phyloP scores from a whole-genome alignment of 2,797 vertebrate species.

The Sciaenops ocellatus region DNA sequence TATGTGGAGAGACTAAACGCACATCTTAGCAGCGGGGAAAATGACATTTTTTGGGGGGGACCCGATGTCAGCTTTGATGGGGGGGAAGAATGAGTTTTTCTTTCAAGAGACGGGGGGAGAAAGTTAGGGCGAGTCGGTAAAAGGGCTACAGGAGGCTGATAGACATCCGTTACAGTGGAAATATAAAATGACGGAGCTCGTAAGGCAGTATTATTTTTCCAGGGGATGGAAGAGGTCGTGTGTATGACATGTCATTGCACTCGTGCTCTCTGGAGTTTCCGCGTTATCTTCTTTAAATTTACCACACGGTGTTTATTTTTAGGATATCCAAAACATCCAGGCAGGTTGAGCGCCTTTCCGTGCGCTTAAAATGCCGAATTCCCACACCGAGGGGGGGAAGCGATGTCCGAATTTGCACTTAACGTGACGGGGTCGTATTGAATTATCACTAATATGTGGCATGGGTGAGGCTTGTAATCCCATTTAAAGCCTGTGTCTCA shows the following conservation, averaged over 20 bases:
- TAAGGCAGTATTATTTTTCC: constrained; percentile 39
- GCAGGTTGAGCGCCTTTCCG: constrained; percentile 10
- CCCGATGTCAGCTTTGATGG: constrained; percentile 16
- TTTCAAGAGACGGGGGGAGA: constrained; percentile 13
- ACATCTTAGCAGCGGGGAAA: constrained; percentile 48
- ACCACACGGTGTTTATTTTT: not conserved
- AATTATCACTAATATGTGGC: constrained; percentile 60
- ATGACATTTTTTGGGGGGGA: constrained; percentile 19
- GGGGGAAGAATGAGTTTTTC: not conserved
- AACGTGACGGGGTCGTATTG: constrained; percentile 36
- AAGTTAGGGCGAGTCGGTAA: constrained; percentile 73
- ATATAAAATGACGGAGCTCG: constrained; percentile 70
- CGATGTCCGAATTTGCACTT: constrained; percentile 26
- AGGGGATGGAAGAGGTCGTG: constrained; percentile 32
- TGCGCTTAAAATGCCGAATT: constrained; percentile 15
- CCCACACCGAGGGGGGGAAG: constrained; percentile 5
- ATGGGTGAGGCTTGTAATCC: constrained; percentile 67
- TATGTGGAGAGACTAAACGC: constrained; percentile 56
- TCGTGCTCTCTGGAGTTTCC: constrained; percentile 17
- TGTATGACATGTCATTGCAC: constrained; percentile 46
- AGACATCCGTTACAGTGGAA: constrained; percentile 55
- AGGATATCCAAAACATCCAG: constrained; percentile 13
- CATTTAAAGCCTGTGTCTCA: constrained; percentile 61
- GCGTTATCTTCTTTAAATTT: constrained; percentile 24
- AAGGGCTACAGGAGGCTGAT: constrained; percentile 34